A percentile compares a stretch with the other conserved stretches of the same genome.
These are phyloP conservation scores for Hoplostethus atlanticus DNA, from an alignment of 2,797 vertebrate species.

Conservation along the genomic window DNA sequence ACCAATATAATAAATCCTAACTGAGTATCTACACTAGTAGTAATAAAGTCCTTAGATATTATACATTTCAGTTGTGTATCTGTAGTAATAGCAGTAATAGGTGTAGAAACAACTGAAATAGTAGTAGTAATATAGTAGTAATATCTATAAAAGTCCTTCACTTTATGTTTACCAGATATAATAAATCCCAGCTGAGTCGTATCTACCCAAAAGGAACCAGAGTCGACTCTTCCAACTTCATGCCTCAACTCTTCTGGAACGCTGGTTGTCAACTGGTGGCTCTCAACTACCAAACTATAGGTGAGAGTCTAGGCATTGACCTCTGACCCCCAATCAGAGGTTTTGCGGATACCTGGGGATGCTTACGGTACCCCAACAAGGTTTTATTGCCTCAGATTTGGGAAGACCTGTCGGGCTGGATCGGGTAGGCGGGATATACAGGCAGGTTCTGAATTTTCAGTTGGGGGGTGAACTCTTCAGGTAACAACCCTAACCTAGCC, in stretches of 20 bases:
- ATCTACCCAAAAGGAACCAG: conserved; percentile 98
- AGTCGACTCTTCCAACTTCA: conserved; percentile 98
- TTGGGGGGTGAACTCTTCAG: too few relatives aligned
- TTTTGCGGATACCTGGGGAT: too few relatives aligned
- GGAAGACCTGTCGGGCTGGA: too few relatives aligned
- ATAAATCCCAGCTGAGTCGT: conserved; percentile 97
- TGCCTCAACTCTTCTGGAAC: conserved; percentile 99
- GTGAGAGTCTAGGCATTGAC: conserved; percentile 76
- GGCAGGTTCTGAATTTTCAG: too few relatives aligned
- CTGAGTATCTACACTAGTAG: too few relatives aligned
- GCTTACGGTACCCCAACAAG: too few relatives aligned
- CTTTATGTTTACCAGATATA: conserved; percentile 87
- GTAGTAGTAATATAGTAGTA: background rate
- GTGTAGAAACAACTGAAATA: background rate
- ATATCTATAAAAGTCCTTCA: conserved; percentile 78
- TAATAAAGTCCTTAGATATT: background rate
- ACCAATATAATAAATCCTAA: too few relatives aligned
- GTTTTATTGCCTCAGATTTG: too few relatives aligned
- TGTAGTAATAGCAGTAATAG: background rate
- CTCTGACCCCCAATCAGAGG: background rate
- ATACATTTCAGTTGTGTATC: background rate
- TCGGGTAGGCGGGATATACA: too few relatives aligned
- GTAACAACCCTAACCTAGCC: too few relatives aligned
- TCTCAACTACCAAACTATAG: conserved; percentile 97
- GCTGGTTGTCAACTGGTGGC: conserved; percentile 98